Evolutionary conservation across 2,113 vertebrate species (phyloP).

Genomic region (Cairina moschata): DNA sequence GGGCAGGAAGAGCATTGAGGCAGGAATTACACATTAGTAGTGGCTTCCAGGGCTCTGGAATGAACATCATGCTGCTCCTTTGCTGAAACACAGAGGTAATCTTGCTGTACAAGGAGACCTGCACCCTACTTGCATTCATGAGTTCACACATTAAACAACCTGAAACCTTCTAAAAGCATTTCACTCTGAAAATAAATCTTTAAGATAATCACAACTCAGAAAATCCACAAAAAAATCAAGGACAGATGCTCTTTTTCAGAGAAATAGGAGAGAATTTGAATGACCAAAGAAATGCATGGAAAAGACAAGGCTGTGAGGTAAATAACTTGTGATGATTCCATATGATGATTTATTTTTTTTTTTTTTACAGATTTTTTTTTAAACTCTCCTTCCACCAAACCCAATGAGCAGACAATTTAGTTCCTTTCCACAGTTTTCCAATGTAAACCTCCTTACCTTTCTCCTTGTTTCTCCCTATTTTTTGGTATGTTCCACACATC

Average conservation of each 20-base stretch:
- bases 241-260: background rate
- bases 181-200: background rate
- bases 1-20: background rate
- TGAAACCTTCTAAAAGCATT: background rate
- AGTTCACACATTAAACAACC: background rate
- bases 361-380: background rate
- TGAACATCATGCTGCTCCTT: fast-evolving
- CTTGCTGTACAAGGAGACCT: background rate
- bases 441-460: background rate
- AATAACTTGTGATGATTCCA: background rate
- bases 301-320: background rate
- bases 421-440: background rate
- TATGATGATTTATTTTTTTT: background rate
- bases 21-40: background rate
- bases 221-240: background rate
- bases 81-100: background rate
- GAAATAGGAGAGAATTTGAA: background rate
- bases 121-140: background rate
- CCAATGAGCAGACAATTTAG: background rate
- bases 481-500: background rate
- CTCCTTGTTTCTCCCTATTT: background rate
- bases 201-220: background rate
- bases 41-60: background rate
- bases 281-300: background rate
- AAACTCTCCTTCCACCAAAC: background rate